Conservation (phyloP, 1,140 invertebrate genomes). For the Teleogryllus occipitalis region DNA sequence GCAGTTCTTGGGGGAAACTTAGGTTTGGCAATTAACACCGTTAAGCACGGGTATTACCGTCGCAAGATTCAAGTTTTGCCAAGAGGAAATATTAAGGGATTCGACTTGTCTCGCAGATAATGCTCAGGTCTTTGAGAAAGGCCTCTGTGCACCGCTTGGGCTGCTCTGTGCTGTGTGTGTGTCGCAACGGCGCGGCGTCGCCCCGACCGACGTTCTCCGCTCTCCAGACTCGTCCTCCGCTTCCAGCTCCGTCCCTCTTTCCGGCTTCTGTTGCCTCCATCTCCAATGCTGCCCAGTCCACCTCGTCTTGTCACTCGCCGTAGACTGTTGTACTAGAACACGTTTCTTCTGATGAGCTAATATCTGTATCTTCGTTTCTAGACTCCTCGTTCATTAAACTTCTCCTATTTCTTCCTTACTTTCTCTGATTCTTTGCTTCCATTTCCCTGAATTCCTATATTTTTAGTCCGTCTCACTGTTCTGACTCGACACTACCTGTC, state of each 20-base stretch:
- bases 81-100: slow-evolving; percentile 17
- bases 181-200: too few species aligned
- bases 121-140: slow-evolving; percentile 7
- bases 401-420: too few species aligned
- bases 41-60: slow-evolving; percentile 19
- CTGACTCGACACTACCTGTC: too few species aligned
- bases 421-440: too few species aligned
- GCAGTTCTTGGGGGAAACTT: slow-evolving; percentile 18
- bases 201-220: not conserved
- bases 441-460: too few species aligned
- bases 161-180: not conserved
- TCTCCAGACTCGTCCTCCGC: not conserved
- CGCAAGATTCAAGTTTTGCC: slow-evolving; percentile 18
- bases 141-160: not conserved
- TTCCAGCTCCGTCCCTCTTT: not conserved
- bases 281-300: not conserved
- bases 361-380: too few species aligned
- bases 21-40: slow-evolving; percentile 20
- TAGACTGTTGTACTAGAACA: too few species aligned
- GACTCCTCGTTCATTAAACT: too few species aligned
- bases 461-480: too few species aligned
- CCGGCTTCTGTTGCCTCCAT: not conserved
- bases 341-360: too few species aligned
- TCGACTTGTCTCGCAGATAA: slow-evolving; percentile 18
- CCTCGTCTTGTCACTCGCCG: too few species aligned